phyloP scores from a whole-genome alignment of 2,888 invertebrate genomes.

The Ashinkailepas kermadecensis region DNA sequence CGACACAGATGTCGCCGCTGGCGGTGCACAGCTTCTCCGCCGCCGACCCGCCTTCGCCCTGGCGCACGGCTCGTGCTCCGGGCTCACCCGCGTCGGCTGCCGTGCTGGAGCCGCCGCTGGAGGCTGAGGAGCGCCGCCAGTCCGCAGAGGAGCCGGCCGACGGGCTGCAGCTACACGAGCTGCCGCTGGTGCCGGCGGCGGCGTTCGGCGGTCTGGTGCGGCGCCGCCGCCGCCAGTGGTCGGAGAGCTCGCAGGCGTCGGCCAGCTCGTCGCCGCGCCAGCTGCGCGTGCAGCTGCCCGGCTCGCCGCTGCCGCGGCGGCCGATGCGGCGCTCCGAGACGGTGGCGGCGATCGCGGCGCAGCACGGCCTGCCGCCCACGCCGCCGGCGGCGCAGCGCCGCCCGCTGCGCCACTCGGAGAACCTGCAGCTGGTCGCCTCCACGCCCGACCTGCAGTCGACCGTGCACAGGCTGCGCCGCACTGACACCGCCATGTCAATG shows the following conservation, averaged over 20 bases:
- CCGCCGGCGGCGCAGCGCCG: neutral
- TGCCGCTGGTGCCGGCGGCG: neutral
- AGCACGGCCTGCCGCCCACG: neutral
- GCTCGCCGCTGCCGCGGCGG: neutral
- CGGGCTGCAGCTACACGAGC: neutral
- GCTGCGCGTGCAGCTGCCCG: neutral
- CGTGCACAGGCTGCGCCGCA: too few species aligned
- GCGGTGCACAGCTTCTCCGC: neutral
- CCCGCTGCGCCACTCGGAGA: neutral
- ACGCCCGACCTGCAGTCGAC: too few species aligned
- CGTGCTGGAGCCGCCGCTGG: too few species aligned
- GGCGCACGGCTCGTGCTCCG: too few species aligned
- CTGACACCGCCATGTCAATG: neutral
- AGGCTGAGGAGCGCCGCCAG: too few species aligned
- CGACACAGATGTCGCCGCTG: neutral
- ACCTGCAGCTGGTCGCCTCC: neutral
- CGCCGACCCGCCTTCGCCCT: neutral
- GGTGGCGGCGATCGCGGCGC: neutral
- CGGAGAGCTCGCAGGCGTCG: neutral
- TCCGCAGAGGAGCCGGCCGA: neutral
- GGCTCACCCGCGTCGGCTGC: too few species aligned
- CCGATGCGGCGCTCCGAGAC: neutral
- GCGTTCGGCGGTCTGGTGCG: neutral
- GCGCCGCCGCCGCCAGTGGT: neutral
- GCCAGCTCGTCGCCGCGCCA: neutral